Conservation (phyloP, 2,113 vertebrate species). For the Macaca mulatta region DNA sequence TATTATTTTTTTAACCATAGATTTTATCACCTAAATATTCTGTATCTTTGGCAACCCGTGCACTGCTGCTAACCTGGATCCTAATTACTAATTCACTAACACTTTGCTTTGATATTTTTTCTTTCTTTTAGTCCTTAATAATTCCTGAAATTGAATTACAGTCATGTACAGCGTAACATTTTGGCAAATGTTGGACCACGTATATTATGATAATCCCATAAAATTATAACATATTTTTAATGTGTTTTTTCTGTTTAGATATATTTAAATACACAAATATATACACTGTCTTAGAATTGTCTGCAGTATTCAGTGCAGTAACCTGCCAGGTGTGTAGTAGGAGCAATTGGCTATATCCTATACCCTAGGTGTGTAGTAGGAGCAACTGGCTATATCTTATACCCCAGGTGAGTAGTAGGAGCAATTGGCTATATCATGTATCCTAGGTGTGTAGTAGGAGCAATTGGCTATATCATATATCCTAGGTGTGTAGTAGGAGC, state of each 20-base stretch:
- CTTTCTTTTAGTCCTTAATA: not conserved
- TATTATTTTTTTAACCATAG: not conserved
- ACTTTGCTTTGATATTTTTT: not conserved
- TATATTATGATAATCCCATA: not conserved
- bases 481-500: too few species aligned
- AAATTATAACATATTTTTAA: not conserved
- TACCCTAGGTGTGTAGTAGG: too few species aligned
- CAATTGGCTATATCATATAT: accelerated
- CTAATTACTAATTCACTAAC: not conserved
- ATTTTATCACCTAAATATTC: not conserved
- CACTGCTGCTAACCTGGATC: not conserved
- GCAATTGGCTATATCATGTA: too few species aligned
- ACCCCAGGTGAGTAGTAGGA: too few species aligned
- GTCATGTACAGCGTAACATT: not conserved
- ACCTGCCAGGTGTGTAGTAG: not conserved
- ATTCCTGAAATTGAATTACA: not conserved
- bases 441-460: too few species aligned
- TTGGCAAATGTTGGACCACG: not conserved
- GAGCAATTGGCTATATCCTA: too few species aligned
- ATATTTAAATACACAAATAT: not conserved
- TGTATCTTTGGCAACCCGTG: not conserved
- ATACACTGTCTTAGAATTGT: not conserved
- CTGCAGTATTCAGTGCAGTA: not conserved
- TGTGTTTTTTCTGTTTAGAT: not conserved
- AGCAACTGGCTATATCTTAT: too few species aligned